Evolutionary conservation across 2,797 vertebrate genomes (phyloP), one percentile per base, ranked within the genome.

Genomic region (Dromococcyx pavoninus): DNA sequence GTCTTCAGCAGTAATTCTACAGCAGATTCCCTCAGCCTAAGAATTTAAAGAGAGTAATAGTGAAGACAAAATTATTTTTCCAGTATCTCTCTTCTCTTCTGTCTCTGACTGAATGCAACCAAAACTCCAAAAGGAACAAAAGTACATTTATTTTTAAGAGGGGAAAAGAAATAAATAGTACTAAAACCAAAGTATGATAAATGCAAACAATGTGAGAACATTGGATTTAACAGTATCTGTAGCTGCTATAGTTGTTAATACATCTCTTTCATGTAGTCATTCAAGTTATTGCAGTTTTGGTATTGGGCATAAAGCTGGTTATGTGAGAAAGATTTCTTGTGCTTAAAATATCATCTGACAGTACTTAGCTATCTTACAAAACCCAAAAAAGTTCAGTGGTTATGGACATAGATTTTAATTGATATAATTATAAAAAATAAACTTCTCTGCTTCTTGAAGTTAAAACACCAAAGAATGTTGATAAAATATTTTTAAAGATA

Each of bases 41-140:
- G 44, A 88, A 89, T 88, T 79, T 64, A 88, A 89, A 83, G 1
- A 75, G 53, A 92, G 10, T 35, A 79, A 82, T 0, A 72, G 11
- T 5, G 19, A 94, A 86, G 53, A 64, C 13, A 50, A 79, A 91
- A 86, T 30, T 48, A 35, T n/a, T 82, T 64, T 86, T 56, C 64
- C 44, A 53, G 43, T 58, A 43, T 60, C 39, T 60, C 53, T 82
- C 7, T 37, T 13, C 8, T 82, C 61, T 83, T 85, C 81, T 78
- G 54, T 60, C 61, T 69, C 56, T 73, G 32, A 67, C 65, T 43
- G 39, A 95, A 90, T 5, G 11, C 66, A 78, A 88, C 46, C 10
- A 61, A 51, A 88, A 86, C 69, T 93, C 66, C 62, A 61, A 84
- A 86, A 78, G 60, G 41, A 89, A 88, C 35, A 74, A 74, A 92